Evolutionary conservation across 2,113 vertebrate species (phyloP), one percentile per base, ranked within the genome.

Genomic region (Heterochromis multidens): DNA sequence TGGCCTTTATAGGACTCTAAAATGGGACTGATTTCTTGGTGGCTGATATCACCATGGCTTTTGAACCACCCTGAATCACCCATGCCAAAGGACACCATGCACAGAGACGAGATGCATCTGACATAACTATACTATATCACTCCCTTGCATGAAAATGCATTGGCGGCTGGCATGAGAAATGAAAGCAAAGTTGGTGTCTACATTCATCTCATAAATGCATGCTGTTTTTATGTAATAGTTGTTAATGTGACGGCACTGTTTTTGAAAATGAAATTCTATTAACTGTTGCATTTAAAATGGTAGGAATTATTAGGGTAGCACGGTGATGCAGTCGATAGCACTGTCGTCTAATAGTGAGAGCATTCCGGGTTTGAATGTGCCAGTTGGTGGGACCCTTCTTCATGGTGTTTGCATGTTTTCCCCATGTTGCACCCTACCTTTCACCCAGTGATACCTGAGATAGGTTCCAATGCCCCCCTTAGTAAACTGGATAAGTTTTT

Each of bases 371-470:
- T 52, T 72, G 49, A 52, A 29, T 29, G 40, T 49, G 27, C 3
- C 1, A 0, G 0, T 0, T 0, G 9, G 19, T 29, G 49, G 16
- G 29, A 13, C 67, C 25, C 9, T 16, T 72, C 43, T 70, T 2
- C 0, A 0, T 29, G 25, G 16, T 72, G 40, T 19, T 49, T 29
- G 23, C 67, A 21, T 7, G 25, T 21, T 72, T 46, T 52, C 25
- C 29, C 29, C 65, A 49, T 29, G 1, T 19, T 72, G 43, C 2
- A 49, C 46, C 46, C 14, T 12, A 2, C 19, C 25, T 74, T 31
- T 1, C 11, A 25, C 43, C 67, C 29, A 1, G 1, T 31, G 43
- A 74, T 52, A 5, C 6, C 46, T 52, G 31, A 46, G 2, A 52
- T 52, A 0, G 27, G 1, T 52, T 52, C 43, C 67, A 72, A 0